Conservation (phyloP, 2,797 vertebrate species). For the Aeoliscus strigatus region DNA sequence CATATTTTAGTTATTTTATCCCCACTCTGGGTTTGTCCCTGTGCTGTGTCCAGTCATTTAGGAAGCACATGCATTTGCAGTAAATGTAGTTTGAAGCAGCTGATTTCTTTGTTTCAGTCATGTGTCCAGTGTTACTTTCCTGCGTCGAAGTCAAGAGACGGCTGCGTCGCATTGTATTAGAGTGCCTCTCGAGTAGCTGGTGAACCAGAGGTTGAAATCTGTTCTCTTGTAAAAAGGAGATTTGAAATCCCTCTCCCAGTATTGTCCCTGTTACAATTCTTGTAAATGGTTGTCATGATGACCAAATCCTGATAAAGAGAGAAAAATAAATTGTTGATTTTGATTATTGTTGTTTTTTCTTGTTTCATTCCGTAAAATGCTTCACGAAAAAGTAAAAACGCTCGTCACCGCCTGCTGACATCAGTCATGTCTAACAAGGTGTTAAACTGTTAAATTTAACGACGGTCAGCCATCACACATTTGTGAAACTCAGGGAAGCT, state of each 20-base stretch:
- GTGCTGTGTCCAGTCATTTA: no score
- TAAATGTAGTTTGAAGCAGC: no score
- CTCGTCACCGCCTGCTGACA: conserved; percentile 26
- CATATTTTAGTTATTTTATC: conserved; percentile 12
- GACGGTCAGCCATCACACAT: conserved; percentile 57
- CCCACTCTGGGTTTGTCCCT: conserved; percentile 25
- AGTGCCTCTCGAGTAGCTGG: conserved; percentile 67
- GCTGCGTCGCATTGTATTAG: conserved; percentile 58
- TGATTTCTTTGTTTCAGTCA: conserved; percentile 34
- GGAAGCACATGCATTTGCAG: conserved; percentile 19
- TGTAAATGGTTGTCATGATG: conserved; percentile 69
- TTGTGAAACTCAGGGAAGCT: conserved; percentile 37
- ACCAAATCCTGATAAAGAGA: conserved; percentile 58
- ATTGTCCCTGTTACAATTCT: conserved; percentile 62
- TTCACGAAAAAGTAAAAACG: no score
- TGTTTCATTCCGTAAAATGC: no score
- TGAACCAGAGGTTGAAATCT: conserved; percentile 49
- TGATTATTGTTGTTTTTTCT: conserved; percentile 28
- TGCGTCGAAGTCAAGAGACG: no score
- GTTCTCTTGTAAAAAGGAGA: conserved; percentile 53
- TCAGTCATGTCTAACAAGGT: conserved; percentile 69
- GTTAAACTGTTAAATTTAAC: conserved; percentile 67
- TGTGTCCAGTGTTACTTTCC: conserved; percentile 43
- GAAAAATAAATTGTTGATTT: conserved; percentile 73
- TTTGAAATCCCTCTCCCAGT: conserved; percentile 51